phyloP scores from a whole-genome alignment of 1,140 invertebrate genomes.

The Drosophila ogumai region DNA sequence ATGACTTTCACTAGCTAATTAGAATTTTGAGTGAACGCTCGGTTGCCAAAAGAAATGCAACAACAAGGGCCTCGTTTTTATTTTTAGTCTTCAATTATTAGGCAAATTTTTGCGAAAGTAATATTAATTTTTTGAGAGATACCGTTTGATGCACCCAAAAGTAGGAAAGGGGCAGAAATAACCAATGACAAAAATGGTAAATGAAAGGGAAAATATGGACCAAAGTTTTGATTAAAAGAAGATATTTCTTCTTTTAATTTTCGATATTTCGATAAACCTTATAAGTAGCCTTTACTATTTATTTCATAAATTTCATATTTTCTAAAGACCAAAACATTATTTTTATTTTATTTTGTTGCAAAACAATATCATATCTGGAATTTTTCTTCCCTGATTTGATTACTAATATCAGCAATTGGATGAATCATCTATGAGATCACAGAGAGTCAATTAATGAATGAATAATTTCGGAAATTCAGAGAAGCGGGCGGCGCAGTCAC shows the following conservation, averaged over 20 bases:
- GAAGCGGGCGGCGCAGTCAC: neutral
- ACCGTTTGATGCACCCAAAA: slow-evolving; percentile 50
- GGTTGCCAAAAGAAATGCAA: slow-evolving; percentile 40
- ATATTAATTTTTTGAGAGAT: slow-evolving; percentile 9
- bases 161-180: neutral
- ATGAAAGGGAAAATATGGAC: neutral
- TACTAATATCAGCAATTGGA: slow-evolving; percentile 4
- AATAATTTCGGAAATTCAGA: slow-evolving; percentile 18
- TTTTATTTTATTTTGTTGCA: neutral
- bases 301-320: neutral
- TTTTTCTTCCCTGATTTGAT: slow-evolving; percentile 9
- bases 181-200: neutral
- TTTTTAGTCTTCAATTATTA: slow-evolving; percentile 73
- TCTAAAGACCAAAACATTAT: neutral
- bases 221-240: neutral
- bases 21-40: slow-evolving; percentile 68
- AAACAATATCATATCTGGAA: neutral
- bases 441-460: slow-evolving; percentile 24
- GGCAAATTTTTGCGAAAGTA: slow-evolving; percentile 80
- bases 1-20: slow-evolving; percentile 75
- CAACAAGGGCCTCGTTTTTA: slow-evolving; percentile 24
- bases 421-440: slow-evolving; percentile 50
- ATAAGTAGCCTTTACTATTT: neutral
- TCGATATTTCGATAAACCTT: no score
- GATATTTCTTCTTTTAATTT: no score